Evolutionary conservation across 1,140 invertebrate species (phyloP).

Genomic region (Drosophila bocki): DNA sequence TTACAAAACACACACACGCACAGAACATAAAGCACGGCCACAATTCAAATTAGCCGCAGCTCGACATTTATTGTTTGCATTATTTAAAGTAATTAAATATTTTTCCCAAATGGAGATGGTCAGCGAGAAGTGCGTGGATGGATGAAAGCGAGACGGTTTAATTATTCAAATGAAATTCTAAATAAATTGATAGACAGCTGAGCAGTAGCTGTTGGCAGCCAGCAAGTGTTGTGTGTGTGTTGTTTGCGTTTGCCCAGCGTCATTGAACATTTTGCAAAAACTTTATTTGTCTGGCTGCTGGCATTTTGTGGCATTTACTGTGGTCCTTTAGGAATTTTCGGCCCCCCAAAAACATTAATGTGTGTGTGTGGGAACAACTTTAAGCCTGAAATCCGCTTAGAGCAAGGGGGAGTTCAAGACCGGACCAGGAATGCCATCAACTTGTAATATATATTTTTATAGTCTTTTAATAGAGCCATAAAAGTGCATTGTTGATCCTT

Average conservation of each 20-base stretch:
- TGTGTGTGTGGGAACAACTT: slow-evolving; percentile 18
- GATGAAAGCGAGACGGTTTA: slow-evolving; percentile 36
- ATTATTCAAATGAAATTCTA: slow-evolving; percentile 62
- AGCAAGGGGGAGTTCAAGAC: not conserved
- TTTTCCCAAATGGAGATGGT: slow-evolving; percentile 26
- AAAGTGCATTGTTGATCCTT: slow-evolving; percentile 31
- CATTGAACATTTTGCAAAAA: slow-evolving; percentile 33
- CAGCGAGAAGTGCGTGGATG: slow-evolving; percentile 10
- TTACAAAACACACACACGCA: slow-evolving; percentile 4
- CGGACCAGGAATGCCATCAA: slow-evolving; percentile 20
- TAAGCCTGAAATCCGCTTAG: slow-evolving; percentile 39
- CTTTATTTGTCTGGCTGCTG: slow-evolving; percentile 40
- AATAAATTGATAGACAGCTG: slow-evolving; percentile 35
- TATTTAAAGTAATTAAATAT: slow-evolving; percentile 62
- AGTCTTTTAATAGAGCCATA: slow-evolving; percentile 33
- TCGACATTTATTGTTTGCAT: slow-evolving; percentile 38
- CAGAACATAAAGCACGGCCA: slow-evolving; percentile 7
- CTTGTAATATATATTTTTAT: slow-evolving; percentile 29
- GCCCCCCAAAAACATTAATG: slow-evolving; percentile 1
- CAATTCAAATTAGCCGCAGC: slow-evolving; percentile 36
- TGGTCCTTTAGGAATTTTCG: slow-evolving; percentile 27
- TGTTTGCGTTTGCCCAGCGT: slow-evolving; percentile 14
- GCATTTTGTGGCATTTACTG: slow-evolving; percentile 41
- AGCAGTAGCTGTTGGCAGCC: slow-evolving; percentile 6
- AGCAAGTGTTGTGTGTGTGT: slow-evolving; percentile 21